phyloP scores from a whole-genome alignment of 2,888 invertebrate genomes.

The Heteropelma amictum region DNA sequence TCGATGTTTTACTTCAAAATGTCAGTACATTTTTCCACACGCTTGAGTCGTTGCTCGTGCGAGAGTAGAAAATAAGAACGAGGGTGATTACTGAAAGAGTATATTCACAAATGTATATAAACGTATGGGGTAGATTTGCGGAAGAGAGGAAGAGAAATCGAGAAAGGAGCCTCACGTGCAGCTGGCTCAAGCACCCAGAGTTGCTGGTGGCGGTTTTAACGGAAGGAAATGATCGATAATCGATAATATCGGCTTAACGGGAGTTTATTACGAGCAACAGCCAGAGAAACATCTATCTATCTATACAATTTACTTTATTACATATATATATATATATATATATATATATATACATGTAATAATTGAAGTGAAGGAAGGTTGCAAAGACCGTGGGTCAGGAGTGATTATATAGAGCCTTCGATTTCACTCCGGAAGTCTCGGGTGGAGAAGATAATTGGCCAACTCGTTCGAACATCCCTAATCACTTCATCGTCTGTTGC shows the following conservation, averaged over 20 bases:
- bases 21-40: no score
- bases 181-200: slow-evolving; percentile 5
- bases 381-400: slow-evolving; percentile 7
- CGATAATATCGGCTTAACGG: slow-evolving; percentile 48
- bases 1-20: no score
- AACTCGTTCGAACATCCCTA: slow-evolving; percentile 49
- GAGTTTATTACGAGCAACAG: slow-evolving; percentile 29
- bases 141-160: no score
- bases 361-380: neutral
- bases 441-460: slow-evolving; percentile 49
- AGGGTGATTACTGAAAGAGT: neutral
- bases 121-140: no score
- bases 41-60: no score
- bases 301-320: neutral
- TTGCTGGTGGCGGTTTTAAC: slow-evolving; percentile 30
- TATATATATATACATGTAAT: slow-evolving; percentile 1
- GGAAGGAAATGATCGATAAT: slow-evolving; percentile 48
- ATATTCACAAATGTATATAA: neutral
- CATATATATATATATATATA: neutral
- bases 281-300: slow-evolving; percentile 13
- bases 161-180: slow-evolving; percentile 1
- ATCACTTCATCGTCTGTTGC: slow-evolving; percentile 42
- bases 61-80: no score
- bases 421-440: slow-evolving; percentile 46
- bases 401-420: slow-evolving; percentile 40